These are phyloP conservation scores for Calameuta filiformis DNA, from an alignment of 2,888 invertebrate species.

Conservation along the genomic window DNA sequence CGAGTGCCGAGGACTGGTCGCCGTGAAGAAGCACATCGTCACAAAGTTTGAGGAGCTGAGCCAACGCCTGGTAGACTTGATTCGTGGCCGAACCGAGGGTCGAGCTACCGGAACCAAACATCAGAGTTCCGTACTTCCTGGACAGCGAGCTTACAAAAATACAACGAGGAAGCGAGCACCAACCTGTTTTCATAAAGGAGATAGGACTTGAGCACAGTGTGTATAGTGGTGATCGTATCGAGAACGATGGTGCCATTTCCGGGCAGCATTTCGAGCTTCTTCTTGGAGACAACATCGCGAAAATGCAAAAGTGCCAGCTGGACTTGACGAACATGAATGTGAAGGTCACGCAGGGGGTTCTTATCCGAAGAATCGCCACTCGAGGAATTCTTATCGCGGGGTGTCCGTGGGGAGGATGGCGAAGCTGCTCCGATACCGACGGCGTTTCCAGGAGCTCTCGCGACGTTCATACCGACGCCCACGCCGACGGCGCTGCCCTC, in stretches of 20 bases:
- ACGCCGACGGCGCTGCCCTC: conserved; percentile 68
- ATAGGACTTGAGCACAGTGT: conserved; percentile 71
- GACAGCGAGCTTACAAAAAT: conserved; percentile 59
- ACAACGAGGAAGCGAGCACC: conserved; percentile 42
- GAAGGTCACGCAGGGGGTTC: conserved; percentile 77
- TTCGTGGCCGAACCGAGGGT: conserved; percentile 83
- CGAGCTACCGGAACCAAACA: conserved; percentile 67
- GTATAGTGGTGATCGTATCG: conserved; percentile 91
- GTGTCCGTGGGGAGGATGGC: conserved; percentile 66
- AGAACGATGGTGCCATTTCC: conserved; percentile 94
- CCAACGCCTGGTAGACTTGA: conserved; percentile 87
- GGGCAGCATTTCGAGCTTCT: conserved; percentile 92
- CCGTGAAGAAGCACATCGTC: conserved; percentile 87
- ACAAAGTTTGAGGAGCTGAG: conserved; percentile 87
- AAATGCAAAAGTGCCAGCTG: conserved; percentile 87
- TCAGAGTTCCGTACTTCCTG: conserved; percentile 65
- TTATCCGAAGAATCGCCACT: conserved; percentile 71
- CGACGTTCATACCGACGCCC: conserved; percentile 19
- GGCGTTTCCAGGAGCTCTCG: conserved; percentile 33
- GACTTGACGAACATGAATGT: conserved; percentile 80
- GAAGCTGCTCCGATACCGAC: conserved; percentile 65
- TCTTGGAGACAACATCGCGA: conserved; percentile 91
- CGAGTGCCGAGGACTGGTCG: conserved; percentile 74
- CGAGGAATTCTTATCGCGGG: conserved; percentile 64
- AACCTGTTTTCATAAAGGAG: conserved; percentile 69